Evolutionary conservation across 2,797 vertebrate species (phyloP).

Genomic region (Chaenodraco wilsoni): DNA sequence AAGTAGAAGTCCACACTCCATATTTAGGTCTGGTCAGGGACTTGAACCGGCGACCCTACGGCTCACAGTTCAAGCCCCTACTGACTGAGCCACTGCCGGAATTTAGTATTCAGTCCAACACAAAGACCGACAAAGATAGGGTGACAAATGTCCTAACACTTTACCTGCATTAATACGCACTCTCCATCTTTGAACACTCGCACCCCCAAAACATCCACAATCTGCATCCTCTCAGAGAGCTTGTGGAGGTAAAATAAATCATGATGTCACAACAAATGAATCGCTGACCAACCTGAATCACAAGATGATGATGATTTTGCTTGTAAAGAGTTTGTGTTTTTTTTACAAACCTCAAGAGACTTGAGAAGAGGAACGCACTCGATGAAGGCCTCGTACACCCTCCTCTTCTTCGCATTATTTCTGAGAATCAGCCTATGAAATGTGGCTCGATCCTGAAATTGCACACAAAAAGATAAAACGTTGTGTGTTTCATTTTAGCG

Average conservation of each 20-base stretch:
- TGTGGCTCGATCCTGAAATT: conserved; percentile 90
- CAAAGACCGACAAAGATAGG: neutral
- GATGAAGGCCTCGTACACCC: conserved; percentile 91
- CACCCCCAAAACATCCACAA: conserved; percentile 92
- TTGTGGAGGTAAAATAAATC: conserved; percentile 52
- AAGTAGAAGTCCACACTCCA: conserved; percentile 5
- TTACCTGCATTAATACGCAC: conserved; percentile 86
- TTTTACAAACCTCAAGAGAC: conserved; percentile 88
- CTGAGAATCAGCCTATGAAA: conserved; percentile 95
- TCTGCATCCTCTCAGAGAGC: conserved; percentile 94
- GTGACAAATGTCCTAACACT: neutral
- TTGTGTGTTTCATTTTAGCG: neutral
- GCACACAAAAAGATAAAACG: neutral
- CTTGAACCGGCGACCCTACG: too few relatives aligned
- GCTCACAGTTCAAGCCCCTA: too few relatives aligned
- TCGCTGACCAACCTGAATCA: neutral
- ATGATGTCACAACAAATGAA: neutral
- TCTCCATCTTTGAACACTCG: conserved; percentile 89
- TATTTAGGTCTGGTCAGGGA: neutral
- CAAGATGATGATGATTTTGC: neutral
- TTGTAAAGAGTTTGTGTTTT: neutral
- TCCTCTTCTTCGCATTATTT: conserved; percentile 96
- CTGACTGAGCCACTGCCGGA: too few relatives aligned
- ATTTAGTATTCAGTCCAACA: neutral
- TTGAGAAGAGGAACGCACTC: conserved; percentile 93